Conservation (phyloP, 2,113 vertebrate genomes). For the Lamprotornis superbus region DNA sequence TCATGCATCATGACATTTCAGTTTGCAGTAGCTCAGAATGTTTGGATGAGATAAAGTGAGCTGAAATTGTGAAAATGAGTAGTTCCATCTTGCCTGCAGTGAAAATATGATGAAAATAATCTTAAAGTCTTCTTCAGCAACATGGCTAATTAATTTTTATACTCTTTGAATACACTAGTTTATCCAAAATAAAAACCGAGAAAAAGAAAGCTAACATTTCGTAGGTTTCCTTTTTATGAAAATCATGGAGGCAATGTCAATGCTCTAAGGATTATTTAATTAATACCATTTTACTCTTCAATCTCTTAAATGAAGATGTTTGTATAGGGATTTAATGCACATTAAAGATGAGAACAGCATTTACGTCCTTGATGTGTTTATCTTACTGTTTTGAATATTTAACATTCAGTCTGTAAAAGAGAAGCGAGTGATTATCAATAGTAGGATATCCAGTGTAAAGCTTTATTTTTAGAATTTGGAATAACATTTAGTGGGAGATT, state of each 20-base stretch:
- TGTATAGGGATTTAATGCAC: accelerated
- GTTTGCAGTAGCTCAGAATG: not conserved
- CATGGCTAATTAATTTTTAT: not conserved
- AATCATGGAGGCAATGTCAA: not conserved
- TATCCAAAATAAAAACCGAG: not conserved
- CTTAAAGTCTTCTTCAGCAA: not conserved
- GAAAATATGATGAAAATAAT: not conserved
- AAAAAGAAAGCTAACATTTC: not conserved
- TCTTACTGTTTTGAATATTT: not conserved
- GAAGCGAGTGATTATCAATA: not conserved
- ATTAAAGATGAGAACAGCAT: not conserved
- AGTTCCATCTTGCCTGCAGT: not conserved
- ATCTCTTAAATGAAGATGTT: not conserved
- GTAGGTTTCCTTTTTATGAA: not conserved
- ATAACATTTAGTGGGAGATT: not conserved
- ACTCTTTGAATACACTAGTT: not conserved
- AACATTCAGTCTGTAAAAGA: not conserved
- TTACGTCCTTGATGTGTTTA: not conserved
- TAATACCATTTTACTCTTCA: not conserved
- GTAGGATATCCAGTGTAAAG: not conserved
- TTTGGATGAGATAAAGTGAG: not conserved
- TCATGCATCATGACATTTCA: not conserved
- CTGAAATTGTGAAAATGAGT: not conserved
- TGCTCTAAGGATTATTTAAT: not conserved
- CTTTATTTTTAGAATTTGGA: not conserved